Conservation (phyloP, 2,797 vertebrate species). For the Scarus forsteni region DNA sequence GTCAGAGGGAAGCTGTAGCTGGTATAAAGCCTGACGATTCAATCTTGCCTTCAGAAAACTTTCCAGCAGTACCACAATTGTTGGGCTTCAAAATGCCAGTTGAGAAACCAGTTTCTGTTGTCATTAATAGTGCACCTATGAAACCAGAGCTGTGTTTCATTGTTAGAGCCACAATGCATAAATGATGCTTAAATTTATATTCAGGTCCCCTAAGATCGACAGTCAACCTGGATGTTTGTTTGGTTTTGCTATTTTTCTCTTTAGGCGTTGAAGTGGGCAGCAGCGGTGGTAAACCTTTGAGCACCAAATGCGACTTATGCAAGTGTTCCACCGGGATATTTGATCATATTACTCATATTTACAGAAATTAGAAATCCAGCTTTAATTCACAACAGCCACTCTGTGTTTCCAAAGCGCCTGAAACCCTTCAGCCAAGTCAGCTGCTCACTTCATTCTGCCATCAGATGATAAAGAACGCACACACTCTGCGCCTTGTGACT, state of each 20-base stretch:
- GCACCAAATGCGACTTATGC: not conserved
- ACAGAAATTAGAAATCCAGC: slow-evolving; percentile 26
- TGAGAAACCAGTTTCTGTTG: no score
- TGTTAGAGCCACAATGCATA: not conserved
- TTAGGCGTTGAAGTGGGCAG: not conserved
- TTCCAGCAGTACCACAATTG: no score
- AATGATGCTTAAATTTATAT: not conserved
- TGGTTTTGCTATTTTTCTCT: not conserved
- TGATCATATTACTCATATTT: slow-evolving; percentile 32
- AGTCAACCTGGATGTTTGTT: not conserved
- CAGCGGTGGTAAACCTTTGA: not conserved
- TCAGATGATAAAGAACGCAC: slow-evolving; percentile 52
- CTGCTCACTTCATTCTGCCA: slow-evolving; percentile 42
- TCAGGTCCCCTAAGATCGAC: not conserved
- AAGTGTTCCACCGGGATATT: slow-evolving; percentile 5
- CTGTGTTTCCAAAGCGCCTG: slow-evolving; percentile 35
- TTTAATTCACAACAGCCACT: slow-evolving; percentile 16
- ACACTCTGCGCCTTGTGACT: slow-evolving; percentile 58
- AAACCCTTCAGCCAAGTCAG: slow-evolving; percentile 51
- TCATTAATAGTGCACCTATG: no score
- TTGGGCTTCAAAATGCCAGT: no score
- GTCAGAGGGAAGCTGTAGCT: no score
- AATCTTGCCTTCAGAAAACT: no score
- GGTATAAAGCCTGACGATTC: no score
- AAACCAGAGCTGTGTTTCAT: no score